A percentile compares a stretch with the other conserved stretches of the same genome.
Evolutionary conservation across 2,113 vertebrate species (phyloP).

Genomic region (Melanerpes formicivorus): DNA sequence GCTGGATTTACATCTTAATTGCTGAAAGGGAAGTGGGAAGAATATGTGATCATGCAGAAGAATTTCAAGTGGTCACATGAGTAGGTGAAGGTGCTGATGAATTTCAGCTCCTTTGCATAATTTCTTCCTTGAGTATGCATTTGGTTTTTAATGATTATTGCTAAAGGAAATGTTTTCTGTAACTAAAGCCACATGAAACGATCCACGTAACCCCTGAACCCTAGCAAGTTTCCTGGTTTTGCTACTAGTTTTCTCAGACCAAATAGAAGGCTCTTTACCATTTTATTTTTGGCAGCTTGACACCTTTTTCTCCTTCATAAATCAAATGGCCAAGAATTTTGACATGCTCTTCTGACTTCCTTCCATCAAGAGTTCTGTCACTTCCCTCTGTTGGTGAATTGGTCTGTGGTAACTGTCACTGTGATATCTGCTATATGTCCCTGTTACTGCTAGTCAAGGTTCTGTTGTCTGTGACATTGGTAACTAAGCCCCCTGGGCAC

Average conservation of each 20-base stretch:
- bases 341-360: background rate
- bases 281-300: background rate
- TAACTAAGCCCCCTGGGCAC: background rate
- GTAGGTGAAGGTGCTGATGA: background rate
- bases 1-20: background rate
- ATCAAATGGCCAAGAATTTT: background rate
- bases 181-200: background rate
- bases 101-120: conserved; percentile 38
- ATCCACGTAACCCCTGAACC: background rate
- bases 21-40: background rate
- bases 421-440: background rate
- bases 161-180: conserved; percentile 18
- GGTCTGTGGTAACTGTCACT: background rate
- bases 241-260: background rate
- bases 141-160: conserved; percentile 37
- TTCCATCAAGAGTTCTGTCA: background rate
- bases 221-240: background rate
- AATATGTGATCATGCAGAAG: background rate
- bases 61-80: background rate
- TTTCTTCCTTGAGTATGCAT: conserved; percentile 14
- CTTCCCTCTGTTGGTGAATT: background rate
- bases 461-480: background rate
- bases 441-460: background rate
- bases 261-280: background rate
- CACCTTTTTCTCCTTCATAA: background rate